Evolutionary conservation across 1,140 invertebrate genomes (phyloP).

Genomic region (Leptinotarsa lineolata): DNA sequence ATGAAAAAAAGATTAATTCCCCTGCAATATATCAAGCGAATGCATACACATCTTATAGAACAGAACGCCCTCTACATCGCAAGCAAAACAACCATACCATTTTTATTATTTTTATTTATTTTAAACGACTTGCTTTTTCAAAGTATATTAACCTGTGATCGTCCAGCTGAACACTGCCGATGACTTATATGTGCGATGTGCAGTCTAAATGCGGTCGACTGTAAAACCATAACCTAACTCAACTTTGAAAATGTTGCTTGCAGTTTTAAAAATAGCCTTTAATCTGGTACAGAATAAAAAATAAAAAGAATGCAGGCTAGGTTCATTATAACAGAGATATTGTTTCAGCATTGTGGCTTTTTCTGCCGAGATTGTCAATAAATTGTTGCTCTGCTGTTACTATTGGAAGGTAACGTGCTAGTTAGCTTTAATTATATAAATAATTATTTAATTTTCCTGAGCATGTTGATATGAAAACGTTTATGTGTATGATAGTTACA

Average conservation of each 20-base stretch:
- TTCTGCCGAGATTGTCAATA: conserved; percentile 15
- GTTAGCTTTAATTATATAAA: conserved; percentile 4
- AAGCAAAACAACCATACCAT: conserved; percentile 34
- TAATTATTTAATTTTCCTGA: conserved; percentile 1
- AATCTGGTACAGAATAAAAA: conserved; percentile 47
- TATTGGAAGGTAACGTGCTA: conserved; percentile 1
- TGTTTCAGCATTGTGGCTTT: conserved; percentile 24
- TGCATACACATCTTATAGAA: conserved; percentile 21
- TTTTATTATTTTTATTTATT: conserved; percentile 51
- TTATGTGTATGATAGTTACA: too few species aligned
- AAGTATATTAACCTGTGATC: conserved; percentile 50
- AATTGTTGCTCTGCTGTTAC: conserved; percentile 8
- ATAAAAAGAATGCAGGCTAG: conserved; percentile 33
- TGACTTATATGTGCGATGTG: conserved; percentile 30
- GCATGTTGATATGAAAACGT: too few species aligned
- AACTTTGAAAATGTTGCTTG: conserved; percentile 53
- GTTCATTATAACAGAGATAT: conserved; percentile 29
- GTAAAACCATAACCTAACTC: conserved; percentile 52
- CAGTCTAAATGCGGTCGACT: conserved; percentile 39
- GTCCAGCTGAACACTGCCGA: conserved; percentile 31
- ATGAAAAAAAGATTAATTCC: conserved; percentile 25
- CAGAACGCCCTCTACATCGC: conserved; percentile 39
- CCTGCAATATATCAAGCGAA: conserved; percentile 25
- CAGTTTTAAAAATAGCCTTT: conserved; percentile 52
- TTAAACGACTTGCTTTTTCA: conserved; percentile 53